These are phyloP conservation scores for Endomychus coccineus DNA, from an alignment of 2,888 invertebrate species.

Conservation along the genomic window DNA sequence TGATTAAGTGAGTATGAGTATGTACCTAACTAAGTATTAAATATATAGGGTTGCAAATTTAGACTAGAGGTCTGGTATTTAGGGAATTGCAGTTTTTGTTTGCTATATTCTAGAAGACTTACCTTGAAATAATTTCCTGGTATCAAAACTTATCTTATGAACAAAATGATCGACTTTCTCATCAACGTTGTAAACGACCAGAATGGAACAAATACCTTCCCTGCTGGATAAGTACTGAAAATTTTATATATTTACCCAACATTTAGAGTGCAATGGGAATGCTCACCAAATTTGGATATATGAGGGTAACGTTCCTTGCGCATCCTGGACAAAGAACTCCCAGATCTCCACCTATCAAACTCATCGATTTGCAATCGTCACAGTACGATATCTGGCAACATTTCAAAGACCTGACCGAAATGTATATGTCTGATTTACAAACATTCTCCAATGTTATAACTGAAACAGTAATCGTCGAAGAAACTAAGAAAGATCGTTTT, in stretches of 20 bases:
- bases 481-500: too few species aligned
- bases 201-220: conserved; percentile 26
- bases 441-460: conserved; percentile 13
- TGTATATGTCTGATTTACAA: conserved; percentile 16
- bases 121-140: conserved; percentile 11
- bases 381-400: conserved; percentile 33
- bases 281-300: conserved; percentile 40
- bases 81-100: too few species aligned
- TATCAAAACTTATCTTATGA: conserved; percentile 9
- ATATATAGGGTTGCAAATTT: too few species aligned
- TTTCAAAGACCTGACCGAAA: conserved; percentile 33
- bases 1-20: too few species aligned
- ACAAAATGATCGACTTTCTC: conserved; percentile 12
- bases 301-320: conserved; percentile 34
- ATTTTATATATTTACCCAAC: neutral
- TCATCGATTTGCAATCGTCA: conserved; percentile 34
- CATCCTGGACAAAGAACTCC: conserved; percentile 10
- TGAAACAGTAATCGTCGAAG: too few species aligned
- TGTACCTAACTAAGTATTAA: too few species aligned
- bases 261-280: neutral
- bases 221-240: conserved; percentile 30
- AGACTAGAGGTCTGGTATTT: too few species aligned
- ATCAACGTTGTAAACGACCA: conserved; percentile 10
- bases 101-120: too few species aligned
- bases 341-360: conserved; percentile 35